Percentiles rank a stretch among this genome's conserved stretches.
Evolutionary conservation across 2,113 vertebrate species (phyloP).

Genomic region (Apteryx mantelli): DNA sequence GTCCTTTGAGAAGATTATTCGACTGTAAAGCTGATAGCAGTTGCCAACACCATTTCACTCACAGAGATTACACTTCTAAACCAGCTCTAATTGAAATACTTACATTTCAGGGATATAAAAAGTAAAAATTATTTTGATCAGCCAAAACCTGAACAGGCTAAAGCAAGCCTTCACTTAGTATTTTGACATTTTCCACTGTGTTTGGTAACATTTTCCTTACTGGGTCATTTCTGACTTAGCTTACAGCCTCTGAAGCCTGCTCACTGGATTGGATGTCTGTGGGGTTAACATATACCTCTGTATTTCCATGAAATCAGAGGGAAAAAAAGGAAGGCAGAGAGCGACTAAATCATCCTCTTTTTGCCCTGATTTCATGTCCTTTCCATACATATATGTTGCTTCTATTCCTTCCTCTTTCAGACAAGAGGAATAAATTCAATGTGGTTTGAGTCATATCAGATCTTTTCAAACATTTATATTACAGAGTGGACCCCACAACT

Average conservation of each 20-base stretch:
- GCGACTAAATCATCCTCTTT: background rate
- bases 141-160: fast-evolving
- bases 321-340: background rate
- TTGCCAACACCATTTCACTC: background rate
- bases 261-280: background rate
- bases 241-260: background rate
- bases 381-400: background rate
- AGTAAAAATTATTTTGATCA: background rate
- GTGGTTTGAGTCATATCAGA: fast-evolving
- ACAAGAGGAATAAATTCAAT: background rate
- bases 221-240: background rate
- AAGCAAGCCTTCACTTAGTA: background rate
- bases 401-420: background rate
- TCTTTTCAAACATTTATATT: background rate
- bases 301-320: background rate
- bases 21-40: background rate
- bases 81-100: background rate
- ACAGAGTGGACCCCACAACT: no score
- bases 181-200: background rate
- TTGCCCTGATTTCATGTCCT: background rate
- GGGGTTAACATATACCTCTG: background rate
- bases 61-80: background rate
- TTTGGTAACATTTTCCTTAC: background rate
- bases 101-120: background rate
- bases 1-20: background rate